Base-by-base conservation (phyloP, 2,888 invertebrate species). In the Leucophora obtusa region DNA sequence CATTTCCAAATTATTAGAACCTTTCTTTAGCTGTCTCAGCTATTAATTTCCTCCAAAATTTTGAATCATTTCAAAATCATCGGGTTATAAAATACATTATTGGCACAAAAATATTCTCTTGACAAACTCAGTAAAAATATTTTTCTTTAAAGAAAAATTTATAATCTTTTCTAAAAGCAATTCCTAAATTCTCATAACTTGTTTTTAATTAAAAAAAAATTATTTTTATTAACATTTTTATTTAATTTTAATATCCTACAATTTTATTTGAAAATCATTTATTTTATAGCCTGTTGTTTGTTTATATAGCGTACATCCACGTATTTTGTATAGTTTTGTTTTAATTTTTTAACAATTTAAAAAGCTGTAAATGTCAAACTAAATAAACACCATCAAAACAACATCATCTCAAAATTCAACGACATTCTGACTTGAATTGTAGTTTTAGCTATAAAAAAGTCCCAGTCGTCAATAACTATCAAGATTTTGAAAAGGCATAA, bases 321-420 rank as follows among this genome's bases (percentile, higher is more conserved):
- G 58, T 35, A 68, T 77, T 81, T 77, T 73, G 77, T 77, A 73
- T 63, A 65, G 59, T 65, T 77, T 73, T 73, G 81, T 70, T 68
- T 72, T 66, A 63, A 70, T 73, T 81, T 56, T 65, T 75, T 10
- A 70, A 77, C 74, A 78, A 82, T 78, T 82, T 78, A 82, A 78
- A 79, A 79, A 62, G 69, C 70, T 74, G 77, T 78, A 75, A 78
- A 78, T 82, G 82, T 82, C 82, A 82, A 78, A 70, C 78, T 54
- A 75, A 72, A 82, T 79, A 82, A 79, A 82, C 82, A 82, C 82
- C 78, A 79, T 75, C 71, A 68, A 28, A 28, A 60, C 82, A 68
- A 75, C 78, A 71, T 74, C 68, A 78, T 71, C 28, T 58, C 33
- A 17, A 38, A 17, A 43, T 43, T 15, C 9, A 58, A 68, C 68